Base-by-base conservation (phyloP, 2,888 invertebrate genomes). In the Torymus aiolomorphi region DNA sequence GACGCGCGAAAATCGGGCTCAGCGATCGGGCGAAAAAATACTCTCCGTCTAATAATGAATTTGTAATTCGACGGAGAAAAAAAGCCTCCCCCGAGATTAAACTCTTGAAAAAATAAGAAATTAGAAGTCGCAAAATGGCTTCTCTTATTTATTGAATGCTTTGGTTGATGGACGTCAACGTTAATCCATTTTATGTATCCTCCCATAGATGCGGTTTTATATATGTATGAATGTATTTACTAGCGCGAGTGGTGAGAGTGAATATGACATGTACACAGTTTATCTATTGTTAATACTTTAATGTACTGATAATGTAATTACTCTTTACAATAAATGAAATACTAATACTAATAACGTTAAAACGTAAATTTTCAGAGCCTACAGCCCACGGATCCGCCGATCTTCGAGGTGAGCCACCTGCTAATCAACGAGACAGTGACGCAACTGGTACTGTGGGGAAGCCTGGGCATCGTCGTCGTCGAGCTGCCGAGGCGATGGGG, bases 401-500 rank as follows among this genome's bases (percentile, higher is more conserved):
- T 93, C 18, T 95, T 95, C 90, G 91, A 93, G 0, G 95, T 96
- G 82, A 94, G 95, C 84, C 92, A 93, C 18, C 86, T 97, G 82
- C 87, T 92, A 83, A 92, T 93, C 87, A 96, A 95, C 88, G 91
- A 92, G 18, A 93, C 93, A 59, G 94, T 94, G 51, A 94, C 94
- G 73, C 92, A 95, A 69, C 87, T 96, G 69, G 94, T 94, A 74
- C 91, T 96, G 14, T 94, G 94, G 91, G 96, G 96, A 0, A 91
- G 93, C 8, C 91, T 93, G 70, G 96, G 96, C 0, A 93, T 95
- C 76, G 92, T 93, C 72, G 92, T 96, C 14, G 91, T 95, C 24
- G 94, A 95, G 86, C 91, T 97, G 79, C 96, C 96, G 0, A 91
- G 93, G 65, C 91, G 95, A 81, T 95, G 94, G 93, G 95, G 95